Evolutionary conservation across 53 echinoderm and acorn worm species (phyloP).

Genomic region (Paelopatides confundens): DNA sequence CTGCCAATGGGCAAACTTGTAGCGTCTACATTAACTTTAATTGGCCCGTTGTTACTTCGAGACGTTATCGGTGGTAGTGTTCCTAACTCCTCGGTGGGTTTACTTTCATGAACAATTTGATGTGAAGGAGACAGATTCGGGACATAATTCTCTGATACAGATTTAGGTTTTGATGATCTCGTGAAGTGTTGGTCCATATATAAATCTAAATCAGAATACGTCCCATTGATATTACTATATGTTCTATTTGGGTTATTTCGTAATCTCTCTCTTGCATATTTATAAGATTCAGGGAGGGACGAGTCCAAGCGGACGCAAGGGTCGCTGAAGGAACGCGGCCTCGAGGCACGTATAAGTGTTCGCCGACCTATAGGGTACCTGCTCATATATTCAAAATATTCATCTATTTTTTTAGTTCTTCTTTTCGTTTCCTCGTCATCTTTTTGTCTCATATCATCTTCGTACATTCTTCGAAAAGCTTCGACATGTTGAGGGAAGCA

Average conservation of each 20-base stretch:
- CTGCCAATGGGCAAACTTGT: constrained; percentile 27
- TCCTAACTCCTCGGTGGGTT: not conserved
- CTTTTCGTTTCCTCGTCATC: constrained; percentile 25
- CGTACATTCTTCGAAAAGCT: constrained; percentile 24
- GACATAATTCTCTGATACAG: not conserved
- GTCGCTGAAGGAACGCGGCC: constrained; percentile 34
- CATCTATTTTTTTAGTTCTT: constrained; percentile 40
- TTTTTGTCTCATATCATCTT: constrained; percentile 31
- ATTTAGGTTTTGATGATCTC: not conserved
- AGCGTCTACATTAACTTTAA: constrained; percentile 40
- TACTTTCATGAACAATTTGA: not conserved
- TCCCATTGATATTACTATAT: not conserved
- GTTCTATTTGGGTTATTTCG: not conserved
- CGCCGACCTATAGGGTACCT: constrained; percentile 22
- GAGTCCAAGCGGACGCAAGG: constrained; percentile 21
- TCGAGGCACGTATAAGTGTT: constrained; percentile 19
- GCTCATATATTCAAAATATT: constrained; percentile 50
- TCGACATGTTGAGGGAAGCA: not conserved
- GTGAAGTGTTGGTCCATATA: not conserved
- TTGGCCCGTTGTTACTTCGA: constrained; percentile 74
- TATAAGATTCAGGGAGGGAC: constrained; percentile 16
- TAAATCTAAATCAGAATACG: not conserved
- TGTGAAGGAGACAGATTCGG: not conserved
- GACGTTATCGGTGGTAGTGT: constrained; percentile 71
- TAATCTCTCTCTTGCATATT: constrained; percentile 43